These are phyloP conservation scores for Bombus terrestris DNA, from an alignment of 1,140 invertebrate genomes.

Conservation along the genomic window DNA sequence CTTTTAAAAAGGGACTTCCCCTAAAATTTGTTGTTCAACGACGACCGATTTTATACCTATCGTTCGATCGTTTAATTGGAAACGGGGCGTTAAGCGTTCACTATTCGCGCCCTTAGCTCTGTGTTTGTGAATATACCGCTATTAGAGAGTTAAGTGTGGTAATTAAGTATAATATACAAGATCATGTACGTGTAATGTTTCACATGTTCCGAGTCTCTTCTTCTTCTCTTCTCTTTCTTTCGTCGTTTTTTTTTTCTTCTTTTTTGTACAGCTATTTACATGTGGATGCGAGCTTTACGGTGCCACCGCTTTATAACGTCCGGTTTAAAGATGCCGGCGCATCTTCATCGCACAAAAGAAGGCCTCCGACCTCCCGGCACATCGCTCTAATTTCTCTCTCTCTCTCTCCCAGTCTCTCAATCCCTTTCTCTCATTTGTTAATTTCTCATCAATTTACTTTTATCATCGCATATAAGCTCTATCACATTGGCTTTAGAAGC, in stretches of 20 bases:
- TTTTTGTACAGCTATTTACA: slow-evolving; percentile 81
- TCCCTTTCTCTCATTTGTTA: neutral
- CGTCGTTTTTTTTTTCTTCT: slow-evolving; percentile 21
- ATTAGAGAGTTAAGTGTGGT: slow-evolving; percentile 77
- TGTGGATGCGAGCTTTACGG: slow-evolving; percentile 66
- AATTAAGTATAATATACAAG: slow-evolving; percentile 80
- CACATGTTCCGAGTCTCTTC: slow-evolving; percentile 56
- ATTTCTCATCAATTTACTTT: slow-evolving; percentile 28
- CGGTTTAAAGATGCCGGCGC: slow-evolving; percentile 65
- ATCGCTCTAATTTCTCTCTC: neutral
- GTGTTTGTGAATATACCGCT: slow-evolving; percentile 59
- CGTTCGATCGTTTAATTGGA: slow-evolving; percentile 28
- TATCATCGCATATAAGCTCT: slow-evolving; percentile 81
- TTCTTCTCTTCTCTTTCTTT: slow-evolving; percentile 31
- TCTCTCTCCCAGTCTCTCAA: neutral
- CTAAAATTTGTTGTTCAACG: slow-evolving; percentile 8
- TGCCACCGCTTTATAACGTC: slow-evolving; percentile 64
- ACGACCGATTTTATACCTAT: neutral
- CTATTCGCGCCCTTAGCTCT: slow-evolving; percentile 36
- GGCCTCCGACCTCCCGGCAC: slow-evolving; percentile 45
- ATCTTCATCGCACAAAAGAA: slow-evolving; percentile 48
- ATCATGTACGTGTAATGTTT: slow-evolving; percentile 69
- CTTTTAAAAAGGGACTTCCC: neutral
- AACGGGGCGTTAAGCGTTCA: slow-evolving; percentile 47
- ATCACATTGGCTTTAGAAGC: slow-evolving; percentile 83